These are phyloP conservation scores for Scaeva pyrastri DNA, from an alignment of 2,888 invertebrate species.

Conservation along the genomic window DNA sequence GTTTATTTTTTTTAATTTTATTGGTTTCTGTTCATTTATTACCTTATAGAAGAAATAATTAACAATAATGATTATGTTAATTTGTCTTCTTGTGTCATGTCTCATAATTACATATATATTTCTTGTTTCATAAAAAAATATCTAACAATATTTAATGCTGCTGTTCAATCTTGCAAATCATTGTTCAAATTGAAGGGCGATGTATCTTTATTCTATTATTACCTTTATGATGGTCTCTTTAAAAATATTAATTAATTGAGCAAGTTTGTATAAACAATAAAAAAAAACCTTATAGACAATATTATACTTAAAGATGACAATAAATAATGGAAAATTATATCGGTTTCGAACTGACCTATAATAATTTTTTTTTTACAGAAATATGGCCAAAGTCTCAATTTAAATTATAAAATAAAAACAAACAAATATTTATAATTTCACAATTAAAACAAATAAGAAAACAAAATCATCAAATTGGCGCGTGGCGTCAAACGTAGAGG, in stretches of 20 bases:
- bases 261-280: no score
- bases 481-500: background rate
- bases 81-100: no score
- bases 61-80: no score
- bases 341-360: background rate
- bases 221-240: background rate
- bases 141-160: background rate
- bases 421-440: slow-evolving; percentile 1
- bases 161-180: background rate
- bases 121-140: no score
- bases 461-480: background rate
- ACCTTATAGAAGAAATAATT: background rate
- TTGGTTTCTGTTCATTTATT: no score
- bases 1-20: no score
- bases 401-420: background rate
- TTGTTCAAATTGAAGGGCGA: background rate
- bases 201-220: background rate
- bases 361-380: background rate
- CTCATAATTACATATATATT: no score
- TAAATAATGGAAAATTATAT: no score
- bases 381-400: background rate
- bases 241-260: no score
- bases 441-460: background rate
- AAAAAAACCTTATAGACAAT: no score
- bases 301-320: background rate